Evolutionary conservation across 2,888 invertebrate species (phyloP).

Genomic region (Drosophila cyrtoloma): DNA sequence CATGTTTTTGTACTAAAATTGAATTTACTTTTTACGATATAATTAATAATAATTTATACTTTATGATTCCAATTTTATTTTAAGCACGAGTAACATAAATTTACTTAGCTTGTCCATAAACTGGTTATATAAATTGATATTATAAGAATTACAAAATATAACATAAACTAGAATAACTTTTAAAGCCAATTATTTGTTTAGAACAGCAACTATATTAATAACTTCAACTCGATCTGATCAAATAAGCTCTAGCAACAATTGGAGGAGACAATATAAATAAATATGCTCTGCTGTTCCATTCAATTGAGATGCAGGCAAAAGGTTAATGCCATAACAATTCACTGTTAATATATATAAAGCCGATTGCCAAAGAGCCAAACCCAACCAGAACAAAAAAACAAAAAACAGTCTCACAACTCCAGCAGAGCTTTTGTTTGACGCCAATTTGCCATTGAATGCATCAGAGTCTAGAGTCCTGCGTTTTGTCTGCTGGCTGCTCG

Average conservation of each 20-base stretch:
- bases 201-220: neutral
- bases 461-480: neutral
- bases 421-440: constrained; percentile 44
- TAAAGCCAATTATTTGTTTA: neutral
- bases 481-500: neutral
- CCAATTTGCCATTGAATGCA: constrained; percentile 54
- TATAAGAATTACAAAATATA: neutral
- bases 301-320: constrained; percentile 20
- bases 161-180: neutral
- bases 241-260: neutral
- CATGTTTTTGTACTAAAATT: neutral
- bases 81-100: neutral
- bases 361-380: neutral
- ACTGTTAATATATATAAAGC: neutral
- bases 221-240: neutral
- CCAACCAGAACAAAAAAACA: neutral
- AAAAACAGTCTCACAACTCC: constrained; percentile 3
- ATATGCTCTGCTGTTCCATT: constrained; percentile 17
- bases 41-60: neutral
- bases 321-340: constrained; percentile 36
- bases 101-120: neutral
- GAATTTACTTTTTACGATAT: fast-evolving
- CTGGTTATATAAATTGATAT: neutral
- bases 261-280: neutral
- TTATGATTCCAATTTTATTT: neutral